Percentiles rank a stretch among this genome's conserved stretches.
Conservation (phyloP, 1,140 invertebrate genomes). For the Mactra quadrangularis region DNA sequence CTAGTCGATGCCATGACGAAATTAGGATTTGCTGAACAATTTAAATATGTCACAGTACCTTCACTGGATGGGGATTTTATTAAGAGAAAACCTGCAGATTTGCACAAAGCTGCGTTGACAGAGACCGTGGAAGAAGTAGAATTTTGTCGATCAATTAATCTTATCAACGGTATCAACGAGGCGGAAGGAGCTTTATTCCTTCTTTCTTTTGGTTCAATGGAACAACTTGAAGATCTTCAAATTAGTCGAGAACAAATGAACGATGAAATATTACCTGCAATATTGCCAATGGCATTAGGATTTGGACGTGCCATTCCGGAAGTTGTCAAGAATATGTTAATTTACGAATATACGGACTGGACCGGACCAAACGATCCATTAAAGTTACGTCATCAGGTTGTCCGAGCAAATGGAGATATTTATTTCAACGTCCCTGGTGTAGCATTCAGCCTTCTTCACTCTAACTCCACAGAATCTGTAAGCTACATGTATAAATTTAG, state of each 20-base stretch:
- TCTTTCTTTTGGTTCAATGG: neutral
- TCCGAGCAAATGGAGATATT: constrained; percentile 11
- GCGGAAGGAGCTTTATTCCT: constrained; percentile 40
- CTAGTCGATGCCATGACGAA: neutral
- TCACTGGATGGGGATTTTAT: constrained; percentile 36
- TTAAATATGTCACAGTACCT: constrained; percentile 1
- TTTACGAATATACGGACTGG: constrained; percentile 39
- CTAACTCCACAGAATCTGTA: constrained; percentile 6
- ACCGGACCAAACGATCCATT: constrained; percentile 18
- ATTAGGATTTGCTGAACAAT: neutral
- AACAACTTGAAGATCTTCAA: neutral
- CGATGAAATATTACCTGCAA: constrained; percentile 5
- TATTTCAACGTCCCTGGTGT: constrained; percentile 32
- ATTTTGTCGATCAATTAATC: constrained; percentile 15
- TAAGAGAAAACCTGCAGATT: neutral
- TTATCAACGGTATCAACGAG: constrained; percentile 45
- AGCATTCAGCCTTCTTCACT: constrained; percentile 23
- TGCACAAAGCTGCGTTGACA: neutral
- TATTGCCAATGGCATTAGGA: neutral
- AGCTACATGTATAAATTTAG: constrained; percentile 24
- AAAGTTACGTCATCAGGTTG: constrained; percentile 17
- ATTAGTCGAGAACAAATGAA: constrained; percentile 31
- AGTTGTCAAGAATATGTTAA: neutral
- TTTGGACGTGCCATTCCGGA: neutral
- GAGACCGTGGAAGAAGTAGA: neutral